Percentiles rank a stretch among this genome's conserved stretches.
These are phyloP conservation scores for Temnothorax curvispinosus DNA, from an alignment of 1,140 invertebrate genomes.

Conservation along the genomic window DNA sequence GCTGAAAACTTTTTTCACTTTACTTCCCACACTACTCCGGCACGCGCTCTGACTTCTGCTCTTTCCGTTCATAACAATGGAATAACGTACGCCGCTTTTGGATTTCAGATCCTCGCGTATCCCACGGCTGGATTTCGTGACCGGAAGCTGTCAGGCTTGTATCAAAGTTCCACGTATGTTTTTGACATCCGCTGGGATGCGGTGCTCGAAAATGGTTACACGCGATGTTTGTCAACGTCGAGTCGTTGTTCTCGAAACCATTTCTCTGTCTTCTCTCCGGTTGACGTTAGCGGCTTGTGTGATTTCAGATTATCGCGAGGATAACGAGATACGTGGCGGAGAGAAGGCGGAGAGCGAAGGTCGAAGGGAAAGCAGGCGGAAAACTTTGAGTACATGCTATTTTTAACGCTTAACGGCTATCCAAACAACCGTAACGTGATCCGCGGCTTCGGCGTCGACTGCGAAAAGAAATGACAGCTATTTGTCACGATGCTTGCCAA, in stretches of 20 bases:
- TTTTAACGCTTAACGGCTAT: conserved; percentile 39
- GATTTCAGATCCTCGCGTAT: conserved; percentile 44
- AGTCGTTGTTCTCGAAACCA: conserved; percentile 18
- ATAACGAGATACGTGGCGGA: background rate
- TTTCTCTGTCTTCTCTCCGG: conserved; percentile 17
- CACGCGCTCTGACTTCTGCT: background rate
- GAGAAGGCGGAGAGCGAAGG: background rate
- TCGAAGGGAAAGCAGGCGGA: background rate
- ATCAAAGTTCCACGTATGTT: conserved; percentile 68
- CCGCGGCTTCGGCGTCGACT: conserved; percentile 34
- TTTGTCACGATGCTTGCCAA: conserved; percentile 36
- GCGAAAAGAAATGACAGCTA: conserved; percentile 48
- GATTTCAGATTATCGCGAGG: conserved; percentile 41
- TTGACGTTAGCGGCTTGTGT: background rate
- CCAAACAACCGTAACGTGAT: conserved; percentile 54
- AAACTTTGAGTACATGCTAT: conserved; percentile 32
- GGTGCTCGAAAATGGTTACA: conserved; percentile 54
- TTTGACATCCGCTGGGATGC: conserved; percentile 45
- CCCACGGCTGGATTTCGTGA: conserved; percentile 12
- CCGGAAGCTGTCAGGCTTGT: conserved; percentile 41
- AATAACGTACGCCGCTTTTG: background rate
- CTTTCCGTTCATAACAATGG: conserved; percentile 36
- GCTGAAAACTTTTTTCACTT: conserved; percentile 49
- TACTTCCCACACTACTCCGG: background rate
- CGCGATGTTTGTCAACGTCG: conserved; percentile 53